These are phyloP conservation scores for Sebastes vulpes DNA, from an alignment of 2,797 vertebrate genomes.

Conservation along the genomic window DNA sequence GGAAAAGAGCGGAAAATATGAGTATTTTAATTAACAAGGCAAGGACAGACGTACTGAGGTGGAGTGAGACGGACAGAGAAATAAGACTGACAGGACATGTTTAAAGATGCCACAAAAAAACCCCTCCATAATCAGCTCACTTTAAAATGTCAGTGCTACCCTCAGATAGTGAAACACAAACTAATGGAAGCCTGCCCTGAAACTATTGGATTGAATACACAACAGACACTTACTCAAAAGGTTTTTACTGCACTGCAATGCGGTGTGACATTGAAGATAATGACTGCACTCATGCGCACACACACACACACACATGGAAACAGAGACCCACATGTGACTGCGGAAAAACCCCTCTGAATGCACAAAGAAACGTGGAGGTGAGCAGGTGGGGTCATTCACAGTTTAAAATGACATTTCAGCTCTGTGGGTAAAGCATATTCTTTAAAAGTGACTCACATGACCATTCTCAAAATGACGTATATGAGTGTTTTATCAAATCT, in stretches of 20 bases:
- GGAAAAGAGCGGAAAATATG: not conserved
- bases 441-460: no score
- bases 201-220: slow-evolving; percentile 8
- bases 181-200: not conserved
- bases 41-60: not conserved
- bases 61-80: not conserved
- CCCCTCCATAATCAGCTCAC: not conserved
- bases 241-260: slow-evolving; percentile 76
- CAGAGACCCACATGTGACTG: slow-evolving; percentile 29
- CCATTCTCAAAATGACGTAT: not conserved
- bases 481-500: not conserved
- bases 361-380: slow-evolving; percentile 33
- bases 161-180: not conserved
- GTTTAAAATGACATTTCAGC: not conserved
- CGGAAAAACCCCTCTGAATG: slow-evolving; percentile 40
- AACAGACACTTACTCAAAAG: slow-evolving; percentile 10
- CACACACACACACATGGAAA: not conserved
- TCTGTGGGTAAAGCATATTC: not conserved
- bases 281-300: slow-evolving; percentile 28
- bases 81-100: not conserved
- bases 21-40: slow-evolving; percentile 1
- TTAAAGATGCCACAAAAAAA: not conserved
- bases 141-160: not conserved
- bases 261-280: slow-evolving; percentile 73
- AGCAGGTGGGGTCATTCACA: not conserved